Percentiles rank a stretch among this genome's conserved stretches.
These are phyloP conservation scores for Rotaria magnacalcarata DNA, from an alignment of 2,888 invertebrate species.

Conservation along the genomic window DNA sequence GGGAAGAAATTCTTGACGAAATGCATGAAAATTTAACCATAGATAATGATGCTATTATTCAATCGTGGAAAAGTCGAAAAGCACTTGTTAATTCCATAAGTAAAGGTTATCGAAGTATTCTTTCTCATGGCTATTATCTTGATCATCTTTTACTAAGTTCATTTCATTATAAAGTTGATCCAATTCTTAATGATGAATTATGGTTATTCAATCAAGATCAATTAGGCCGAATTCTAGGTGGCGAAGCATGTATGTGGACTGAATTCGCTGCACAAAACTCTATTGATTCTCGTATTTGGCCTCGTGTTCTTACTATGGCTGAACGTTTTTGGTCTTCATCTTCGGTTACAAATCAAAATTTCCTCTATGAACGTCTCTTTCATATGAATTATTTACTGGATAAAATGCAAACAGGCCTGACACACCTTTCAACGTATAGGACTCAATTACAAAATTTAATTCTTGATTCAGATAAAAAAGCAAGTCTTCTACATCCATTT, in stretches of 20 bases:
- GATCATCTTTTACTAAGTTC: neutral
- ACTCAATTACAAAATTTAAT: neutral
- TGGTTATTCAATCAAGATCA: constrained; percentile 57
- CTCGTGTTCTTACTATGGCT: neutral
- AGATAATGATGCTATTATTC: neutral
- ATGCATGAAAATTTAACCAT: neutral
- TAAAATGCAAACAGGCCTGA: neutral
- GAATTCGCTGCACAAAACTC: constrained; percentile 33
- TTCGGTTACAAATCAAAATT: neutral
- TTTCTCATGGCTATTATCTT: neutral
- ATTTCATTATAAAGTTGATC: neutral
- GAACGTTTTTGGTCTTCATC: constrained; percentile 14
- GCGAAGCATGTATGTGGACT: constrained; percentile 87
- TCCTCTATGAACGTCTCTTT: neutral
- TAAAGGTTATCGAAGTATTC: neutral
- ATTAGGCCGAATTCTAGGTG: constrained; percentile 72
- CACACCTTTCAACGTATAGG: neutral
- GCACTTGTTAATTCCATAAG: neutral
- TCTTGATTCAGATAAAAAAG: neutral
- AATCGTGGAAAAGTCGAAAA: neutral
- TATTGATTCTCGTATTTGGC: constrained; percentile 11
- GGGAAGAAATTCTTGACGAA: constrained; percentile 18
- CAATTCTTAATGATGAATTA: neutral
- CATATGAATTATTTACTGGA: neutral
- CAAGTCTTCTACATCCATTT: neutral